Conservation (phyloP, 2,888 invertebrate species). For the Linnaemya vulpina region DNA sequence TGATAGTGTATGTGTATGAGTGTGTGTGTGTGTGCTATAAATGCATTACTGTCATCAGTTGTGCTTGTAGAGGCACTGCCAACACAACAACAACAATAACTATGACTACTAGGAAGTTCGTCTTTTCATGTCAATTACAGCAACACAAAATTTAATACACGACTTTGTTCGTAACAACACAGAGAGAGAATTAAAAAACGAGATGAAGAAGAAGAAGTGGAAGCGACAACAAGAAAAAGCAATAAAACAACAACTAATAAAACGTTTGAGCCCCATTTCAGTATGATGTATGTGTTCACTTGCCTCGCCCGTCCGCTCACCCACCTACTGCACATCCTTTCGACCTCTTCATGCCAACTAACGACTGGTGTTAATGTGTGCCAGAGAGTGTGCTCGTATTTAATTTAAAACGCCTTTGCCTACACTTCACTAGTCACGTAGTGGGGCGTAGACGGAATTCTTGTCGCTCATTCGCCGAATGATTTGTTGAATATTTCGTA, state of each 20-base stretch:
- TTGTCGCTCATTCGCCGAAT: conserved; percentile 62
- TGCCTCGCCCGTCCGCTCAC: background rate
- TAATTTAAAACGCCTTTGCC: conserved; percentile 76
- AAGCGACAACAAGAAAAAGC: no score
- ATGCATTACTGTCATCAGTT: conserved; percentile 71
- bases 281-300: conserved; percentile 25
- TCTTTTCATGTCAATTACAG: conserved; percentile 59
- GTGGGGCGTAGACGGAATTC: conserved; percentile 77
- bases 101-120: conserved; percentile 35
- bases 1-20: background rate
- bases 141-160: conserved; percentile 18
- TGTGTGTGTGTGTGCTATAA: conserved; percentile 53
- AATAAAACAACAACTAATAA: conserved; percentile 51
- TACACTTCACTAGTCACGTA: conserved; percentile 80
- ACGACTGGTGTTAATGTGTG: conserved; percentile 1
- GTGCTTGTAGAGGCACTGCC: conserved; percentile 40
- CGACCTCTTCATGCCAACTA: background rate
- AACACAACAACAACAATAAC: conserved; percentile 32
- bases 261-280: conserved; percentile 49
- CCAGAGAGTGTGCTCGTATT: conserved; percentile 15
- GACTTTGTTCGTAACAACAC: conserved; percentile 9
- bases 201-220: background rate
- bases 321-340: background rate
- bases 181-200: conserved; percentile 33
- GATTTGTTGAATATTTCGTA: conserved; percentile 26